Evolutionary conservation across 2,888 invertebrate species (phyloP).

Genomic region (Tanypteryx hageni): DNA sequence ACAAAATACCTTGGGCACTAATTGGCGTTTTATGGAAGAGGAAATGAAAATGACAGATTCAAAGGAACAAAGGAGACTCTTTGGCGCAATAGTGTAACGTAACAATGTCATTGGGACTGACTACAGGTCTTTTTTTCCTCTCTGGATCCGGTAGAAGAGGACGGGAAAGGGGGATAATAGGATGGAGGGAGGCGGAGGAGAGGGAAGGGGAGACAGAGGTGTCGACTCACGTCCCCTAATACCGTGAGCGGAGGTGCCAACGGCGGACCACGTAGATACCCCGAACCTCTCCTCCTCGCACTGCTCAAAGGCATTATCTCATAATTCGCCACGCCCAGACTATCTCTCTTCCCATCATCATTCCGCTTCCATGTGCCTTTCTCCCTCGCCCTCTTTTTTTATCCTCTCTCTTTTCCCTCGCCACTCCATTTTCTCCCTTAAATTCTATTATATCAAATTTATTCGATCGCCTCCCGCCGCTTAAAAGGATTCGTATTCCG

Average conservation of each 20-base stretch:
- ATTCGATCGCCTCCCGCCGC: not conserved
- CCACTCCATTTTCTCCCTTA: not conserved
- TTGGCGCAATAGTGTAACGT: too few species aligned
- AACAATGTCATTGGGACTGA: too few species aligned
- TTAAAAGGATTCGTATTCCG: constrained; percentile 11
- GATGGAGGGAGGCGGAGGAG: too few species aligned
- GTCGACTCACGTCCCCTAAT: not conserved
- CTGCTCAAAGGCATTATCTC: constrained; percentile 35
- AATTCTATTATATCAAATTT: constrained; percentile 24
- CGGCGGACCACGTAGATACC: constrained; percentile 6
- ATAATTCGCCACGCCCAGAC: constrained; percentile 24
- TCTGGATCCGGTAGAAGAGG: too few species aligned
- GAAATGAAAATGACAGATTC: too few species aligned
- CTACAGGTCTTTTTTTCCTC: too few species aligned
- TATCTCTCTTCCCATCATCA: constrained; percentile 3
- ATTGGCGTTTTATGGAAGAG: too few species aligned
- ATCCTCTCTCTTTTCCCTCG: not conserved
- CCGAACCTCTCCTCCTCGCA: not conserved
- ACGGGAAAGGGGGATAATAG: too few species aligned
- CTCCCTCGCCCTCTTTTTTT: not conserved
- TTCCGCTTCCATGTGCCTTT: not conserved
- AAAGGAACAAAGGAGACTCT: too few species aligned
- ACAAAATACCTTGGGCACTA: too few species aligned
- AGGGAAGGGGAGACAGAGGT: not conserved
- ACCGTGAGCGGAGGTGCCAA: not conserved